phyloP scores from a whole-genome alignment of 2,888 invertebrate genomes.

The Deroplatys truncata region DNA sequence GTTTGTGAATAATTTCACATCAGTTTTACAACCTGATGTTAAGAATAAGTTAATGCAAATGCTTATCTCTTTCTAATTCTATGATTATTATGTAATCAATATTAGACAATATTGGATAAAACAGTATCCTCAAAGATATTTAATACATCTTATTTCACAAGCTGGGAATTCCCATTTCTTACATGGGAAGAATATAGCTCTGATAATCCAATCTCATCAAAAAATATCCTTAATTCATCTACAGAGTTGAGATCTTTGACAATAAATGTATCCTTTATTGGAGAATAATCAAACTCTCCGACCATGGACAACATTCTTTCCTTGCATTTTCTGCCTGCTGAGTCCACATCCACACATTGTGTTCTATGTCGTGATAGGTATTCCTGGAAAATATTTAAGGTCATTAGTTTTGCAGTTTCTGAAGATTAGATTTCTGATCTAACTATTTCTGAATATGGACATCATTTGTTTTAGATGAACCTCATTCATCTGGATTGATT shows the following conservation, averaged over 20 bases:
- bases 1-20: background rate
- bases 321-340: background rate
- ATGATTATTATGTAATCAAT: no score
- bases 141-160: background rate
- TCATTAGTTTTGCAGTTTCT: no score
- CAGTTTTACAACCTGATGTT: background rate
- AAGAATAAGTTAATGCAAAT: no score
- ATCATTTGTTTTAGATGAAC: no score
- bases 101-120: no score
- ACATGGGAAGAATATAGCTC: background rate
- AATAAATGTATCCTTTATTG: background rate
- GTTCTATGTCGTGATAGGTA: background rate
- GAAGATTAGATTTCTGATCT: no score
- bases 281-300: background rate
- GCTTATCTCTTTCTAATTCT: no score
- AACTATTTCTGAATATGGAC: no score
- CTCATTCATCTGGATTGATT: no score
- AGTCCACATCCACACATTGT: background rate
- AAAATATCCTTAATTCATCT: background rate
- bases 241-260: background rate
- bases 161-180: no score
- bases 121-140: no score
- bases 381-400: background rate
- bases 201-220: background rate
- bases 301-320: background rate